Evolutionary conservation across 2,888 invertebrate genomes (phyloP).

Genomic region (Cyclophora punctaria): DNA sequence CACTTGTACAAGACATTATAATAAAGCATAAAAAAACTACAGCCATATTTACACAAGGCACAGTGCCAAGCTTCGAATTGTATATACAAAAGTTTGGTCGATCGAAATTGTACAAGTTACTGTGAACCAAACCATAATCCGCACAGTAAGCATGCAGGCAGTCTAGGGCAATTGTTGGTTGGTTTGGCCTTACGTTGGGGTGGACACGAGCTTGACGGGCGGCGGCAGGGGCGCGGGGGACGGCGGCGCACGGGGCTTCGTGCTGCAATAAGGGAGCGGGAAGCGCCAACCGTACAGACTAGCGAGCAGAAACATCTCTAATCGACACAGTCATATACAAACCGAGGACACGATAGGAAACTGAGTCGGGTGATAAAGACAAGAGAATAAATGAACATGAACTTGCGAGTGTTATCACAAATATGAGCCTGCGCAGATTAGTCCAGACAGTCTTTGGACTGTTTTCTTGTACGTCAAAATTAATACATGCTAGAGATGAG

Average conservation of each 20-base stretch:
- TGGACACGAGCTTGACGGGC: conserved; percentile 83
- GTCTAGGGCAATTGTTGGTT: conserved; percentile 38
- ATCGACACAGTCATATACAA: conserved; percentile 54
- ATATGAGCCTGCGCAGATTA: not conserved
- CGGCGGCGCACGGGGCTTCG: conserved; percentile 86
- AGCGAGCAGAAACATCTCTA: conserved; percentile 77
- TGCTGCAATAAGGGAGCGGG: conserved; percentile 97
- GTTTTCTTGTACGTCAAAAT: too few relatives aligned
- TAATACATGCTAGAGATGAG: too few relatives aligned
- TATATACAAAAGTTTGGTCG: not conserved
- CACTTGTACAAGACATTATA: conserved; percentile 14
- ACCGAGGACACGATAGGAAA: conserved; percentile 20
- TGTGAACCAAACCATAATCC: conserved; percentile 44
- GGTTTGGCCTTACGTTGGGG: conserved; percentile 78
- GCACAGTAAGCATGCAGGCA: conserved; percentile 71
- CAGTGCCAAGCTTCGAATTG: conserved; percentile 38
- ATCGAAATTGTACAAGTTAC: conserved; percentile 8
- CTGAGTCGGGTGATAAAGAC: conserved; percentile 24
- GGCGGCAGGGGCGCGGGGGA: conserved; percentile 86
- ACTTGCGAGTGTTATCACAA: conserved; percentile 12
- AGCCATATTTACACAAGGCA: conserved; percentile 42
- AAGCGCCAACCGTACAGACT: conserved; percentile 98
- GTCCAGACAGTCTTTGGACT: too few relatives aligned
- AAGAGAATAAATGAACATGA: conserved; percentile 21
- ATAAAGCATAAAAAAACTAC: conserved; percentile 21